Evolutionary conservation across 1,140 invertebrate genomes (phyloP), one percentile per base, ranked within the genome.

Genomic region (Trichomalopsis sarcophagae): DNA sequence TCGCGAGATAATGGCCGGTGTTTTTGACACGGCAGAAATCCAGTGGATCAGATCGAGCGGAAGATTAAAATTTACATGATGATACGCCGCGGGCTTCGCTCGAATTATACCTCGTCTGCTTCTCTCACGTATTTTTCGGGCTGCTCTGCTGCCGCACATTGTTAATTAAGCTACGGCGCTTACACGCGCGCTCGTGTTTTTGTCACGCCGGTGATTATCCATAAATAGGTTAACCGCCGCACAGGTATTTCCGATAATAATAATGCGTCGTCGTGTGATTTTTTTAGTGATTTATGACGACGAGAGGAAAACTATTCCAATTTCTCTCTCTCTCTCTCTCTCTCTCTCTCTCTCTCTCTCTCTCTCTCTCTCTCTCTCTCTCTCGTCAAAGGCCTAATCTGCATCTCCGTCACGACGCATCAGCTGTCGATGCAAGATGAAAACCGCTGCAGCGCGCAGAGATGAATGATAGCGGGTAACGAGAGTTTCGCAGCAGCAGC

Each of bases 21-120:
- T 81, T 81, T 81, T 71, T 81, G 79, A 81, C 79, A 71, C 68
- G 21, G 40, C n/a, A 36, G 40, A 44, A 81, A 69, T 27, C 23
- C 66, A 14, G 30, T 23, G 40, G 4, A 36, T 44, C 40, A 71
- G 79, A 81, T 71, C 62, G 33, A 71, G 27, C 33, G 66, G 33
- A 81, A 71, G 44, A 81, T 81, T 81, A 81, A 81, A 81, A 81
- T 81, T 71, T 81, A 81, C 77, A 79, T 79, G 50, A 27, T 71
- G 79, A 40, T 44, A n/a, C 23, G n/a, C 36, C 11, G 10, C 40
- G 40, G 27, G 17, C 17, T 6, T 30, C 30, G 76, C 23, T 14
- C 27, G 44, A 30, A 33, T 33, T 33, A 23, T 40, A 2, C 9
- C 75, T 23, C 74, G 0, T 2, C 21, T 27, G 27, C 69, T 9